These are phyloP conservation scores for Myotis davidii DNA, from an alignment of 2,113 vertebrate species.

Conservation along the genomic window DNA sequence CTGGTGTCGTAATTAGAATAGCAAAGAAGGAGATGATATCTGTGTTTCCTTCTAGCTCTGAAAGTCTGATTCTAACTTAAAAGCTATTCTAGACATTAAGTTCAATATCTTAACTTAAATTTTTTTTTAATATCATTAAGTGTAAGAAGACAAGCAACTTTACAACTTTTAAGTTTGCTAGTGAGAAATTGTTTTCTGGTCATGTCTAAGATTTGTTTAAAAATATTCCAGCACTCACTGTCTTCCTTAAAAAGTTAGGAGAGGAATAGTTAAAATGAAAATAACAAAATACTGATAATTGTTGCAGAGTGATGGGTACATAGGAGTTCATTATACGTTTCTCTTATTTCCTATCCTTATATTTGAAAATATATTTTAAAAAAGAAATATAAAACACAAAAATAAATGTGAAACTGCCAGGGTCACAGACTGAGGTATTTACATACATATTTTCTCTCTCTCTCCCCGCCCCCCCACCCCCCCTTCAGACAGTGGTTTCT, in stretches of 20 bases:
- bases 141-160: not conserved
- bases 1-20: not conserved
- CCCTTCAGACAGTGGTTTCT: not conserved
- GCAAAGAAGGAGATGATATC: not conserved
- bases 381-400: not conserved
- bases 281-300: not conserved
- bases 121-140: not conserved
- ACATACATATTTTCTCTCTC: not conserved
- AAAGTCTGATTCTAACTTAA: not conserved
- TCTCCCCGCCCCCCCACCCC: no score
- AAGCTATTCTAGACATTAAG: not conserved
- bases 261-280: not conserved
- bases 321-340: not conserved
- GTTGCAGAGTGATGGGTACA: not conserved
- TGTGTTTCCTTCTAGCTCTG: not conserved
- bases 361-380: not conserved
- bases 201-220: constrained; percentile 1
- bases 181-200: not conserved
- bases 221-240: not conserved
- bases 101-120: not conserved
- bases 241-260: not conserved
- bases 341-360: not conserved
- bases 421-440: not conserved
- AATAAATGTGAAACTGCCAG: not conserved
- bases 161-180: constrained; percentile 3